Evolutionary conservation across 2,888 invertebrate species (phyloP).

Genomic region (Eucriotettix oculatus): DNA sequence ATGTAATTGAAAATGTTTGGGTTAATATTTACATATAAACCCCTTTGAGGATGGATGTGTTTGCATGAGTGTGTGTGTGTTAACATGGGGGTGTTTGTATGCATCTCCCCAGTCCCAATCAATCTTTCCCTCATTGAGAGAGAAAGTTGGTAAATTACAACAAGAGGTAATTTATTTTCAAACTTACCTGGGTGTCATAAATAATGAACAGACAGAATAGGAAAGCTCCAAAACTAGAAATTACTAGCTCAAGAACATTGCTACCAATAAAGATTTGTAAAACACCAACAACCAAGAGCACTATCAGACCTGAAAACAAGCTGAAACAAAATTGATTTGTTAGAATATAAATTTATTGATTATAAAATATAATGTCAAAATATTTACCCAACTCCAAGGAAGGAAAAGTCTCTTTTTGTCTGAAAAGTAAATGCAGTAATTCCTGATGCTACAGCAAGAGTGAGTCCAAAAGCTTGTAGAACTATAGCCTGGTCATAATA

Average conservation of each 20-base stretch:
- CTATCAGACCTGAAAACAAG: conserved; percentile 45
- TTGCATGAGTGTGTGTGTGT: no score
- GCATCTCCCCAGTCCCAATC: no score
- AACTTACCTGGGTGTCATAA: conserved; percentile 54
- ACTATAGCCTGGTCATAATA: conserved; percentile 60
- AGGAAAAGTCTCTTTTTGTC: conserved; percentile 68
- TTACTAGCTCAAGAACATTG: conserved; percentile 46
- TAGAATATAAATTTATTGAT: not conserved
- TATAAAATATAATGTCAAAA: conserved; percentile 4
- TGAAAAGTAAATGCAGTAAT: conserved; percentile 73
- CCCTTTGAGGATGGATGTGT: no score
- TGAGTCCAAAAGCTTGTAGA: conserved; percentile 60
- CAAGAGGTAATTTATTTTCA: no score
- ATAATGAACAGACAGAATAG: conserved; percentile 69
- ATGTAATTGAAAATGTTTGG: no score
- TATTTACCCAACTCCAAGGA: conserved; percentile 55
- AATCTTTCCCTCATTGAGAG: no score
- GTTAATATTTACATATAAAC: no score
- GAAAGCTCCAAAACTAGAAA: conserved; percentile 56
- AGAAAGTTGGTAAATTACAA: no score
- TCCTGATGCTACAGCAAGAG: conserved; percentile 52
- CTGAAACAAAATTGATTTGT: conserved; percentile 24
- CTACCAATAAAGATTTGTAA: conserved; percentile 61
- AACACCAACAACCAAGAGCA: conserved; percentile 53
- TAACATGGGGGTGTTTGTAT: no score